Base-by-base conservation (phyloP, 2,888 invertebrate species). In the Spisula solida region DNA sequence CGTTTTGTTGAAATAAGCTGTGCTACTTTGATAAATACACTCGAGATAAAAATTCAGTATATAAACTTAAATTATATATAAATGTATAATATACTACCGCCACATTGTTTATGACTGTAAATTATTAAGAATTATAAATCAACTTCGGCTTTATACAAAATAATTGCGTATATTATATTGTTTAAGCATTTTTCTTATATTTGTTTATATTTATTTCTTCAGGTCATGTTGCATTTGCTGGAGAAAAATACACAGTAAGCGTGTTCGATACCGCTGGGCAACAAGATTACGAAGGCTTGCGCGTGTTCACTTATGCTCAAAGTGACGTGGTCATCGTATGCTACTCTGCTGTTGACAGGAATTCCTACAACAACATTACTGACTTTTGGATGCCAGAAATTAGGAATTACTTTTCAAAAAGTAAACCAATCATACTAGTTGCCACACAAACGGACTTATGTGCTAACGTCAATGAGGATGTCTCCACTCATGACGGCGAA, bases 231-330 rank as follows among this genome's bases (percentile, higher is more conserved):
- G 91, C 91, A 60, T 93, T 94, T 8, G 94, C 92, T 18, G 95
- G 94, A 12, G 93, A 94, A 81, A 93, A 93, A 41, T 94, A 94
- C 82, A 92, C 93, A 10, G 92, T 95, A 81, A 94, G 93, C 66
- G 92, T 95, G 20, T 94, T 93, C 70, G 95, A 95, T 86, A 94
- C 94, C 16, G 94, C 95, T 20, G 95, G 95, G 10, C 93, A 95
- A 93, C 92, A 92, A 56, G 94, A 94, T 81, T 93, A 93, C 88
- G 93, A 93, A 82, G 92, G 93, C 10, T 80, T 95, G 12, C 91
- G 95, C 47, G 92, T 93, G 16, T 95, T 94, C 92, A 93, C 95
- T 0, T 95, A 95, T 88, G 92, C 91, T 78, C 93, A 94, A 41
- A 94, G 94, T 89, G 94, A 95, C 78, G 94, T 95, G 81, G 93